Evolutionary conservation across 2,113 vertebrate species (phyloP), one percentile per base, ranked within the genome.

Genomic region (Ictalurus punctatus): DNA sequence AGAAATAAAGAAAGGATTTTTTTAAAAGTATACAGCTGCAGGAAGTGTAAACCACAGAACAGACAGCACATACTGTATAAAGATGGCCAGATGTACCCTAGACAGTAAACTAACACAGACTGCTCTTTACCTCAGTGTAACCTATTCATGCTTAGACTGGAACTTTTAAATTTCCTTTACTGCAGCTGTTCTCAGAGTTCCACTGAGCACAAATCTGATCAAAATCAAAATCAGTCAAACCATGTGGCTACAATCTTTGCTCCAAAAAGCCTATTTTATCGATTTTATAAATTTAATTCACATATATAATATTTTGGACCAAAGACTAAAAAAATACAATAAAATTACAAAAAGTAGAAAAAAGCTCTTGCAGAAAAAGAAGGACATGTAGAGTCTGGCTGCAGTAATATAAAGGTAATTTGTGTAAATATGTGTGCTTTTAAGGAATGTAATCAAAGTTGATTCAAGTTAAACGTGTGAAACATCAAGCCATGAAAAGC

Each of bases 21-120:
- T 56, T 23, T 23, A 14, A 17, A 76, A 44, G 25, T 34, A 25
- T 88, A 74, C 86, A 8, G 65, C 82, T 80, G 40, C 74, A 37
- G 71, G 48, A 69, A 30, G 34, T 16, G 40, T 34, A 87, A 85
- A 89, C 83, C 27, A 34, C 82, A 78, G 65, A 79, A 87, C 67
- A 90, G 61, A 85, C 54, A 52, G 83, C 82, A 83, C 56, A 84
- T 73, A 74, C 69, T 73, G 84, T 78, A 83, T 86, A 90, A 90
- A 76, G 86, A 88, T 87, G 83, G 73, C 76, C 81, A 83, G 58
- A 83, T 83, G 81, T 83, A 83, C 58, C 12, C 78, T 79, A 58
- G 78, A 82, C 86, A 81, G 37, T 40, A 83, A 34, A 83, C 30
- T 83, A 83, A 83, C 81, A 83, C 58, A 83, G 81, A 63, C 80